Percentiles rank a stretch among this genome's conserved stretches.
These are phyloP conservation scores for Dynastes hyllus DNA, from an alignment of 2,888 invertebrate genomes.

Conservation along the genomic window DNA sequence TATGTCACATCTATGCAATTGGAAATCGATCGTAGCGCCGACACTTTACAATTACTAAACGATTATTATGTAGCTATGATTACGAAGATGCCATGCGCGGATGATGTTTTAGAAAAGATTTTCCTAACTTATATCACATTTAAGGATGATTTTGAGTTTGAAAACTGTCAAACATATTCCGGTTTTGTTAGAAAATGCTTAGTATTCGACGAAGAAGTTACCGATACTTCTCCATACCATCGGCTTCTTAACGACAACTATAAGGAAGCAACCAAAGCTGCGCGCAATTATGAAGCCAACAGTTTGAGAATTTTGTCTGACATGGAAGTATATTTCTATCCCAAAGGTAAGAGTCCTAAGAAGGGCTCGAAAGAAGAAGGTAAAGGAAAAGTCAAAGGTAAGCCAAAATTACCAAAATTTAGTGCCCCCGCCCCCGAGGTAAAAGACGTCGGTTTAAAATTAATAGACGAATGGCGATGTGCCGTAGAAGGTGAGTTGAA, in stretches of 20 bases:
- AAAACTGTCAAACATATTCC: conserved; percentile 23
- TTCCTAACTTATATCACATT: conserved; percentile 34
- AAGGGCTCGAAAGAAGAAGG: not conserved
- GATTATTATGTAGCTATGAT: conserved; percentile 71
- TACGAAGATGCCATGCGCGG: conserved; percentile 71
- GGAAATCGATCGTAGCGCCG: conserved; percentile 76
- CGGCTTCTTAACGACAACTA: conserved; percentile 47
- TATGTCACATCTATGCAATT: conserved; percentile 75
- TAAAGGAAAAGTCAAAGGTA: conserved; percentile 36
- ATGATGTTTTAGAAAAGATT: conserved; percentile 70
- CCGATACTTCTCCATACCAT: conserved; percentile 54
- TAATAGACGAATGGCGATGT: conserved; percentile 76
- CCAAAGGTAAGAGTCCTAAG: conserved; percentile 44
- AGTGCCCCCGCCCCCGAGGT: conserved; percentile 58
- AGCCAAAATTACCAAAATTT: conserved; percentile 52
- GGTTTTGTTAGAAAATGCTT: conserved; percentile 39
- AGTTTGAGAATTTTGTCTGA: conserved; percentile 35
- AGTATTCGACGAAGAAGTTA: conserved; percentile 16
- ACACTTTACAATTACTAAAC: conserved; percentile 69
- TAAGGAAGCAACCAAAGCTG: conserved; percentile 68
- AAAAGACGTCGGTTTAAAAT: conserved; percentile 66
- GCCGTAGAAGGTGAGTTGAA: conserved; percentile 75
- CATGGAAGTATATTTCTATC: conserved; percentile 47
- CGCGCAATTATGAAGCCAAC: conserved; percentile 59
- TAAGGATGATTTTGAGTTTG: conserved; percentile 45